Evolutionary conservation across 2,888 invertebrate genomes (phyloP), one percentile per base, ranked within the genome.

Genomic region (Synanthedon vespiformis): DNA sequence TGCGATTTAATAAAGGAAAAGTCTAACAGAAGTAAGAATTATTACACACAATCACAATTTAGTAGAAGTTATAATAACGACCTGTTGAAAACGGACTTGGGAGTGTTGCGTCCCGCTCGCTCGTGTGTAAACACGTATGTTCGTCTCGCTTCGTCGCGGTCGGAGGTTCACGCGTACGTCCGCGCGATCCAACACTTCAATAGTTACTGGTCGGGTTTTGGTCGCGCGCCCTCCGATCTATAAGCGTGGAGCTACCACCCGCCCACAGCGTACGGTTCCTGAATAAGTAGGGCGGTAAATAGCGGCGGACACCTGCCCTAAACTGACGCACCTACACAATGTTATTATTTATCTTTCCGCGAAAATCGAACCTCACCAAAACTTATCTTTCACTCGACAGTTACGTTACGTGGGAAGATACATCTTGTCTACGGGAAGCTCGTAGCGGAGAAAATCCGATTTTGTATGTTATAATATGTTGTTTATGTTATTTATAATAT

Each of bases 31-130:
- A 74, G 72, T 72, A 73, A 67, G 70, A 81, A 81, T 77, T 75
- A 81, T 80, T 75, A 71, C 75, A 77, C 75, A 66, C 68, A 75
- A 81, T 77, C 82, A 78, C 81, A 79, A 80, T 80, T 84, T 77
- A 82, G 75, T 76, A 65, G 72, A 68, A 77, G 77, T 78, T 77
- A 79, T 80, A 80, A 78, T 83, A 84, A 82, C 81, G 85, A 86
- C 86, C 86, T 86, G 86, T 85, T 86, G 86, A 85, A 80, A 81
- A 73, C 67, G 74, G 69, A 65, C 67, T 66, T 65, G 59, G 63
- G 56, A 66, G 59, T 64, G 68, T 63, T 66, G 69, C 66, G 72
- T 85, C 83, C 69, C 72, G 68, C 67, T 85, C 80, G 75, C 60
- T 56, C 77, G 58, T 60, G 55, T 56, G 57, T 53, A 58, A 55